phyloP scores from a whole-genome alignment of 2,113 vertebrate species.

The Strix uralensis region DNA sequence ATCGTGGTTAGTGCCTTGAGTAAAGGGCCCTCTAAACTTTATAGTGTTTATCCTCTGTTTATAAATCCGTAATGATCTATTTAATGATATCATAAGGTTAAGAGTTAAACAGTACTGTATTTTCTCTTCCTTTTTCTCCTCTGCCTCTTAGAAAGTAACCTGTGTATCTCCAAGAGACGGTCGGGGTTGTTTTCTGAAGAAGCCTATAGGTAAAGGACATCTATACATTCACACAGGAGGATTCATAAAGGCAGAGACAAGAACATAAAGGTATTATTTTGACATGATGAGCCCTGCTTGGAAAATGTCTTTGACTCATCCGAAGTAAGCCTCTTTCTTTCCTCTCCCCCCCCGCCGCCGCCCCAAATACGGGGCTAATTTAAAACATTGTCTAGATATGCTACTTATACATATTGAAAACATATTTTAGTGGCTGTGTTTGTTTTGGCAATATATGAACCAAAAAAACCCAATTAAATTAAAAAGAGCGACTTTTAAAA shows the following conservation, averaged over 20 bases:
- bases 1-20: neutral
- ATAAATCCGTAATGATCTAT: neutral
- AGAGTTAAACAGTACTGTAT: neutral
- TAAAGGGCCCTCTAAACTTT: constrained; percentile 16
- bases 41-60: neutral
- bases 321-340: neutral
- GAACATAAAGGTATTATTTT: neutral
- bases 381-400: constrained; percentile 55
- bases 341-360: too few relatives aligned
- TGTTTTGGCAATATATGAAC: constrained; percentile 67
- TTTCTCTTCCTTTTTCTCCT: neutral
- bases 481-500: constrained; percentile 75
- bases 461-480: constrained; percentile 58
- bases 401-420: constrained; percentile 60
- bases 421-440: constrained; percentile 68
- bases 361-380: constrained; percentile 33
- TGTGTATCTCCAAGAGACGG: neutral
- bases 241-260: neutral
- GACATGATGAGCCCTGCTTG: neutral
- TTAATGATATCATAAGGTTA: constrained; percentile 28
- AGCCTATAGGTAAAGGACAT: neutral
- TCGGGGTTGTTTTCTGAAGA: neutral
- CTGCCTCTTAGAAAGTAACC: neutral
- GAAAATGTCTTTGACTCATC: neutral
- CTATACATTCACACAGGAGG: neutral